Evolutionary conservation across 2,113 vertebrate species (phyloP).

Genomic region (Alouatta palliata): DNA sequence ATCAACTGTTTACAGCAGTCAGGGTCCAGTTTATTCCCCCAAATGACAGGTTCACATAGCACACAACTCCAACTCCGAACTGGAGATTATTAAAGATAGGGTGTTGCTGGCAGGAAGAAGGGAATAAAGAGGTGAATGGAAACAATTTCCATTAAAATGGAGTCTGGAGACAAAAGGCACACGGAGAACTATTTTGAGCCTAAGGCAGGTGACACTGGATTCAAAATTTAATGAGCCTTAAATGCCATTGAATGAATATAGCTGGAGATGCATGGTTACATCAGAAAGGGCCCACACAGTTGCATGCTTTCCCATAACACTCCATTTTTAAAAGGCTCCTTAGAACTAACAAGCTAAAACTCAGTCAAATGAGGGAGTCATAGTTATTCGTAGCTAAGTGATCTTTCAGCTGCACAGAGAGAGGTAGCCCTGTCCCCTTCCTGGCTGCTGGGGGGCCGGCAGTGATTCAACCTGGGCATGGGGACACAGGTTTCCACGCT

Average conservation of each 20-base stretch:
- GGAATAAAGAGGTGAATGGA: slow-evolving; percentile 67
- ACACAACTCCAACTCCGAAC: neutral
- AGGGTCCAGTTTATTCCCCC: neutral
- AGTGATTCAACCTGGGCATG: neutral
- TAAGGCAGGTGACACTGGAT: slow-evolving; percentile 80
- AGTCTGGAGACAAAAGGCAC: slow-evolving; percentile 79
- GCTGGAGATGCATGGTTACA: slow-evolving; percentile 51
- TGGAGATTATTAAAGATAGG: slow-evolving; percentile 63
- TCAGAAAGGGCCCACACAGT: slow-evolving; percentile 62
- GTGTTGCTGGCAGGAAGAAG: slow-evolving; percentile 57
- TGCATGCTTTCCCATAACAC: slow-evolving; percentile 62
- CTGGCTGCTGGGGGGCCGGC: neutral
- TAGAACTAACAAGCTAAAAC: slow-evolving; percentile 54
- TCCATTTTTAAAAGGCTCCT: slow-evolving; percentile 64
- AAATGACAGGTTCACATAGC: slow-evolving; percentile 44
- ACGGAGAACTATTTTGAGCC: slow-evolving; percentile 81
- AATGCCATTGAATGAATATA: slow-evolving; percentile 83
- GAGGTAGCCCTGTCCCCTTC: neutral
- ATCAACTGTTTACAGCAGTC: neutral
- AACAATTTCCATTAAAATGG: slow-evolving; percentile 76
- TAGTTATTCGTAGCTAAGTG: neutral
- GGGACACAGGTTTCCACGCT: neutral
- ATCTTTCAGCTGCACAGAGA: neutral
- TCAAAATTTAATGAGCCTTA: slow-evolving; percentile 88
- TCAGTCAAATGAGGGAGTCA: slow-evolving; percentile 32